phyloP scores from a whole-genome alignment of 2,797 vertebrate genomes.

The Chelon labrosus region DNA sequence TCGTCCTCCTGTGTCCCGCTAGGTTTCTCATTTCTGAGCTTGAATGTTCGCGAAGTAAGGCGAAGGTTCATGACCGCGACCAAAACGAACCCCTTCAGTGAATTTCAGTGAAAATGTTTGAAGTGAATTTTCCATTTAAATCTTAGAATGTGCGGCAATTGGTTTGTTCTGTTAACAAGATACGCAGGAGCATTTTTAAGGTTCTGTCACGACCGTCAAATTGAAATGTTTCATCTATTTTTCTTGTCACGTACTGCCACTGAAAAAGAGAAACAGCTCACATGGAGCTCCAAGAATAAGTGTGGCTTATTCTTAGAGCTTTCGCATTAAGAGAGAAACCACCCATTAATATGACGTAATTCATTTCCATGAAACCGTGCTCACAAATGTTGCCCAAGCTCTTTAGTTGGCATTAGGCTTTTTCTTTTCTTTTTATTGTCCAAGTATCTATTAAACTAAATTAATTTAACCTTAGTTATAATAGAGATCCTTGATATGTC shows the following conservation, averaged over 20 bases:
- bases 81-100: neutral
- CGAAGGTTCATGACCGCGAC: neutral
- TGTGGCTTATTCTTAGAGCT: too few relatives aligned
- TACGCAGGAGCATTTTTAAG: neutral
- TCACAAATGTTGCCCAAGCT: neutral
- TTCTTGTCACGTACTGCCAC: neutral
- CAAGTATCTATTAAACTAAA: too few relatives aligned
- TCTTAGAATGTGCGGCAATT: neutral
- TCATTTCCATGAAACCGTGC: neutral
- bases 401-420: neutral
- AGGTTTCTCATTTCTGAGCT: constrained; percentile 43
- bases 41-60: neutral
- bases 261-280: neutral
- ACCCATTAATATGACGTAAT: neutral
- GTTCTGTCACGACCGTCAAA: neutral
- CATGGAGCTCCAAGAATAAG: neutral
- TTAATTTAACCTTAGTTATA: neutral
- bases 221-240: neutral
- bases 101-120: constrained; percentile 8
- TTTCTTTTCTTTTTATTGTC: neutral
- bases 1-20: constrained; percentile 32
- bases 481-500: neutral
- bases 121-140: neutral
- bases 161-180: neutral
- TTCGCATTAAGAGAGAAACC: neutral